Conservation (phyloP, 2,113 vertebrate species). For the Machaerirhynchus nigripectus region DNA sequence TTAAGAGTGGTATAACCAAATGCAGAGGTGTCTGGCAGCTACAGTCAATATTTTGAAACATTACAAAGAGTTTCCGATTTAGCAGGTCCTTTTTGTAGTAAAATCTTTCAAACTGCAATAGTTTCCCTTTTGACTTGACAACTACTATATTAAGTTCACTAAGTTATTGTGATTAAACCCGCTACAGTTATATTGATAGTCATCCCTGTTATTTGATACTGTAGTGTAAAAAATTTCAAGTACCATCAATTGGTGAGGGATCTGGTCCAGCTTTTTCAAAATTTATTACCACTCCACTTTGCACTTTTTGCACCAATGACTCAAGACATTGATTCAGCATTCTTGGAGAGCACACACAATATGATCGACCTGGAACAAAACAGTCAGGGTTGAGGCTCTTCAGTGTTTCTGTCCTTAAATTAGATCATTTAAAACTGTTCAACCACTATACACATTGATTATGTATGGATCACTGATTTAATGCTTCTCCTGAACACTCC, state of each 20-base stretch:
- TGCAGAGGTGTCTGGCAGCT: neutral
- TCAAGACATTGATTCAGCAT: slow-evolving; percentile 98
- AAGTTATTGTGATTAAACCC: too few species aligned
- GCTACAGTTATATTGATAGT: neutral
- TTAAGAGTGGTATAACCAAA: neutral
- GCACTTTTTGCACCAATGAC: slow-evolving; percentile 95
- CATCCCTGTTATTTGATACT: neutral
- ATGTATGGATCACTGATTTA: neutral
- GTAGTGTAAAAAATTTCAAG: neutral
- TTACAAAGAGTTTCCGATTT: neutral
- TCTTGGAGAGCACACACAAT: slow-evolving; percentile 92
- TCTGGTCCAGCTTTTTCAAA: slow-evolving; percentile 97
- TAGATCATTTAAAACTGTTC: neutral
- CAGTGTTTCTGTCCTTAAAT: neutral
- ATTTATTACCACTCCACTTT: slow-evolving; percentile 96
- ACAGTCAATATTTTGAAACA: neutral
- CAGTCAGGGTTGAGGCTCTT: neutral
- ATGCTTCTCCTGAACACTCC: neutral
- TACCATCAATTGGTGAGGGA: slow-evolving; percentile 86
- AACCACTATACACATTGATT: neutral
- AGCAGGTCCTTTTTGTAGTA: neutral
- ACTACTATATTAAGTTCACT: neutral
- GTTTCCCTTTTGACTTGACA: neutral
- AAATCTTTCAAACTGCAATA: neutral
- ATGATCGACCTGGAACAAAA: slow-evolving; percentile 86